Evolutionary conservation across 2,888 invertebrate genomes (phyloP).

Genomic region (Leptopilina syphax): DNA sequence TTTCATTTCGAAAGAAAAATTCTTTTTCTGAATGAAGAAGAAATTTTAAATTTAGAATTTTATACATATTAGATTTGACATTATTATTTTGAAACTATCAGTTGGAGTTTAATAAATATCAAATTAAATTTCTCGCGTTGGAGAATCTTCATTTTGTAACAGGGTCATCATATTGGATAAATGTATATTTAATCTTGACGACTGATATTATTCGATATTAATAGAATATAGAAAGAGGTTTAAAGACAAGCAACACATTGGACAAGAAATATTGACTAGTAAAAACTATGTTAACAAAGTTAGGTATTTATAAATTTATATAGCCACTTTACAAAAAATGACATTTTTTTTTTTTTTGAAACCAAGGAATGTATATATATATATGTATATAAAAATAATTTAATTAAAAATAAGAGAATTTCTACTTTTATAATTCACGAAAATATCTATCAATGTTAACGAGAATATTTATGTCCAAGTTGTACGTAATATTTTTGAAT

Average conservation of each 20-base stretch:
- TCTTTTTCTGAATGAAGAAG: too few species aligned
- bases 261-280: slow-evolving; percentile 52
- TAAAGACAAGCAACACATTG: slow-evolving; percentile 68
- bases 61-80: too few species aligned
- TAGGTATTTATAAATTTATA: not conserved
- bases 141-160: not conserved
- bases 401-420: not conserved
- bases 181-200: not conserved
- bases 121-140: too few species aligned
- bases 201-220: not conserved
- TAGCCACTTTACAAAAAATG: too few species aligned
- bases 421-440: not conserved
- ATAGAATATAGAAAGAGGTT: not conserved
- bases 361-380: too few species aligned
- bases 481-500: too few species aligned
- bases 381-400: too few species aligned
- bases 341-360: too few species aligned
- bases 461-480: not conserved
- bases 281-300: not conserved
- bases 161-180: not conserved
- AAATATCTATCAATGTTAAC: not conserved
- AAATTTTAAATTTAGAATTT: too few species aligned
- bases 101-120: too few species aligned
- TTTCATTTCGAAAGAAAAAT: too few species aligned
- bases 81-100: too few species aligned